These are phyloP conservation scores for Zaprionus inermis DNA, from an alignment of 1,140 invertebrate species.

Conservation along the genomic window DNA sequence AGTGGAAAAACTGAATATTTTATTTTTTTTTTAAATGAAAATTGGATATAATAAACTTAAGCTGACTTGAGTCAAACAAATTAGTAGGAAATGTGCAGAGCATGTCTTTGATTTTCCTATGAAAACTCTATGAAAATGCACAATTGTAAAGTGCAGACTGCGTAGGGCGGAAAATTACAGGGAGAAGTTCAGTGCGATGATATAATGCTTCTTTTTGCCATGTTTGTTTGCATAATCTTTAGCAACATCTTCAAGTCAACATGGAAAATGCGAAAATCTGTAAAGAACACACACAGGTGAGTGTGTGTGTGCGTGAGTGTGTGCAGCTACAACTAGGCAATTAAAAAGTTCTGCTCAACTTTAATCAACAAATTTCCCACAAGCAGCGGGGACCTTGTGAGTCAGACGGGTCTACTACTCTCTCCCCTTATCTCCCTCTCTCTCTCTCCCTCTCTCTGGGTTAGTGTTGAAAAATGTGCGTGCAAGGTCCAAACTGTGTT, in stretches of 20 bases:
- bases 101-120: not conserved
- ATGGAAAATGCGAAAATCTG: constrained; percentile 24
- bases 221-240: constrained; percentile 19
- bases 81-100: not conserved
- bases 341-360: constrained; percentile 77
- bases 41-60: not conserved
- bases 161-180: not conserved
- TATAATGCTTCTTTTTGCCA: not conserved
- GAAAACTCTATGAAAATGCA: not conserved
- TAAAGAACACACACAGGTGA: not conserved
- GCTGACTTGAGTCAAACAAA: not conserved
- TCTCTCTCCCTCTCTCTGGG: not conserved
- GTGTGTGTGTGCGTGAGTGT: not conserved
- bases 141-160: constrained; percentile 1
- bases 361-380: constrained; percentile 80
- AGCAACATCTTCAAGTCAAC: constrained; percentile 19
- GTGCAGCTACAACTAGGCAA: constrained; percentile 59
- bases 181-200: not conserved
- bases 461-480: constrained; percentile 54
- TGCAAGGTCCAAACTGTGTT: constrained; percentile 52
- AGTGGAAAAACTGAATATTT: not conserved
- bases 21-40: not conserved
- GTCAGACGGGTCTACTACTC: not conserved
- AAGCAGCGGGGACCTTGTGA: not conserved
- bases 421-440: not conserved